Evolutionary conservation across 2,888 invertebrate species (phyloP).

Genomic region (Sepioteuthis lessoniana): DNA sequence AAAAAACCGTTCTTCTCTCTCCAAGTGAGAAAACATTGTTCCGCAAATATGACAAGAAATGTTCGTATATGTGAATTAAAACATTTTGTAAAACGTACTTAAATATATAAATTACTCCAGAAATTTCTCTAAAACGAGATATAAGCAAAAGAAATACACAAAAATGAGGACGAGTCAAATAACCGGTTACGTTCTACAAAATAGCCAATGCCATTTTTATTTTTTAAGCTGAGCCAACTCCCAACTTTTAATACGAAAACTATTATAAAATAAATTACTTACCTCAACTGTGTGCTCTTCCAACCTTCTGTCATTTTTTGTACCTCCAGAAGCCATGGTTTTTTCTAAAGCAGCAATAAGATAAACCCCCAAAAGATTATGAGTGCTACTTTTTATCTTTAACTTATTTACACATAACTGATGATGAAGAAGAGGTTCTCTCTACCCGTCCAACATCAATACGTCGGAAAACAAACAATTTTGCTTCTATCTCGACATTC

Average conservation of each 20-base stretch:
- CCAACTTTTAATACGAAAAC: background rate
- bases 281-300: constrained; percentile 69
- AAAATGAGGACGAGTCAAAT: background rate
- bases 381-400: background rate
- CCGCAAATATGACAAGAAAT: too few species aligned
- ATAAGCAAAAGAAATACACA: background rate
- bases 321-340: constrained; percentile 57
- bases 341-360: background rate
- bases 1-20: background rate
- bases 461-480: background rate
- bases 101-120: too few species aligned
- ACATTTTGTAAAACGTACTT: too few species aligned
- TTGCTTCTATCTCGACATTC: background rate
- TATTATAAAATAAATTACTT: background rate
- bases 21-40: background rate
- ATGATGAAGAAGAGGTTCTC: background rate
- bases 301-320: constrained; percentile 57
- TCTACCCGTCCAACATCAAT: background rate
- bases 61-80: too few species aligned
- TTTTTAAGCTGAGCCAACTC: background rate
- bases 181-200: background rate
- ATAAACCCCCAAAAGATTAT: background rate
- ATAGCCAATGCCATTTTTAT: background rate
- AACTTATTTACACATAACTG: background rate
- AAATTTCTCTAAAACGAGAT: too few species aligned